A percentile compares a stretch with the other conserved stretches of the same genome.
These are phyloP conservation scores for Neodiprion lecontei DNA, from an alignment of 1,140 invertebrate species.

Conservation along the genomic window DNA sequence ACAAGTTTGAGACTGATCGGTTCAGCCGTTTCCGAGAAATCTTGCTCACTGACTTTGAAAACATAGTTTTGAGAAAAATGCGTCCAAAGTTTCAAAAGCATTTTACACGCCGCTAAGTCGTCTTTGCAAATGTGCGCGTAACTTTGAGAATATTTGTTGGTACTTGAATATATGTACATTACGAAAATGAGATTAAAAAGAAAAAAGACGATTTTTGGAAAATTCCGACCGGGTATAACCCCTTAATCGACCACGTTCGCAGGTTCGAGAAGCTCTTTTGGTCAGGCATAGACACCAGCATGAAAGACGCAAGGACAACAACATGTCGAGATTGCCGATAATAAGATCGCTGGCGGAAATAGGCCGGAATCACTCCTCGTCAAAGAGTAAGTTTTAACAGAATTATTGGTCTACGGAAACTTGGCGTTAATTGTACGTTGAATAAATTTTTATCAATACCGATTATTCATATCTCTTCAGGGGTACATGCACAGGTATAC, in stretches of 20 bases:
- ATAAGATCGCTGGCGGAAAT: constrained; percentile 97
- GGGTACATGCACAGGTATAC: too few relatives aligned
- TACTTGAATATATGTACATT: neutral
- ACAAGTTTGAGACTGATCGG: too few relatives aligned
- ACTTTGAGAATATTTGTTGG: too few relatives aligned
- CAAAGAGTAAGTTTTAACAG: constrained; percentile 82
- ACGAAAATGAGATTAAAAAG: neutral
- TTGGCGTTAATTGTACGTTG: too few relatives aligned
- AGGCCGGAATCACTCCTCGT: constrained; percentile 93
- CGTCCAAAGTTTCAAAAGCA: neutral
- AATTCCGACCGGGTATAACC: neutral
- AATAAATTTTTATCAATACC: too few relatives aligned
- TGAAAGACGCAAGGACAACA: constrained; percentile 80
- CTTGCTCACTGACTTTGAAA: too few relatives aligned
- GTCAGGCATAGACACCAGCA: constrained; percentile 95
- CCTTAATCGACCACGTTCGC: constrained; percentile 14
- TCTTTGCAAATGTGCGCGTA: neutral
- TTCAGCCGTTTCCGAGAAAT: too few relatives aligned
- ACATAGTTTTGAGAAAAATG: too few relatives aligned
- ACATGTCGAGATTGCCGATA: constrained; percentile 87
- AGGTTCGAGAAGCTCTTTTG: constrained; percentile 85
- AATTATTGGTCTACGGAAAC: neutral
- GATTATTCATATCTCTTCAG: too few relatives aligned
- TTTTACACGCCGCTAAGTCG: neutral
- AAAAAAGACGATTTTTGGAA: neutral